Evolutionary conservation across 1,140 invertebrate species (phyloP).

Genomic region (Cyrtorhinus lividipennis): DNA sequence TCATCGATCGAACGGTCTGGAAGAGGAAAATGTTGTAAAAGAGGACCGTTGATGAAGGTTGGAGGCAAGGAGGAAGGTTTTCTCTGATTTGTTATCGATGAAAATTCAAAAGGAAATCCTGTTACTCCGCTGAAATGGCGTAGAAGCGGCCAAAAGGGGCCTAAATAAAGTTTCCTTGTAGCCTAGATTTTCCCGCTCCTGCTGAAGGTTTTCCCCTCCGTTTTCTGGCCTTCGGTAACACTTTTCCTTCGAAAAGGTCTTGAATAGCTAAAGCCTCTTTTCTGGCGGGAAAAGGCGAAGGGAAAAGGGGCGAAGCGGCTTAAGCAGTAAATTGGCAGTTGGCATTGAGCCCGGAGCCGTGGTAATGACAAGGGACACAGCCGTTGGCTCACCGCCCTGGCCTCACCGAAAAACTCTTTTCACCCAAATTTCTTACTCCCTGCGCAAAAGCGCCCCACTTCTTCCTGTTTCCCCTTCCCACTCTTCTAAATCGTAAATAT

Average conservation of each 20-base stretch:
- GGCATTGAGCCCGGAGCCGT: neutral
- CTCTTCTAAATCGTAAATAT: neutral
- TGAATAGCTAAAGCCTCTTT: conserved; percentile 4
- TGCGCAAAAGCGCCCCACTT: neutral
- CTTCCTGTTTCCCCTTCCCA: neutral
- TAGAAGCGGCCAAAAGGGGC: too few species aligned
- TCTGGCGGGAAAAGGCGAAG: neutral
- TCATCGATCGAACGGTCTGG: too few species aligned
- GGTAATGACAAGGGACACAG: conserved; percentile 6
- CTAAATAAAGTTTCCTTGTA: too few species aligned
- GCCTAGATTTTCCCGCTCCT: too few species aligned
- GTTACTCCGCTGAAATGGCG: too few species aligned
- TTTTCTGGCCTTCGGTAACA: too few species aligned
- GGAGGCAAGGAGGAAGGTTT: too few species aligned
- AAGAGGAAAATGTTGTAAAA: too few species aligned
- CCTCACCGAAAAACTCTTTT: neutral
- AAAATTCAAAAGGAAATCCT: too few species aligned
- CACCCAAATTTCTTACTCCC: neutral
- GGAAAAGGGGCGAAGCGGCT: neutral
- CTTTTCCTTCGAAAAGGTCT: neutral
- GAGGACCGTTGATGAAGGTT: too few species aligned
- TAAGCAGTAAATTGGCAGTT: conserved; percentile 4
- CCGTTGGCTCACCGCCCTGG: neutral
- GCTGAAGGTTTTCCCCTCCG: too few species aligned
- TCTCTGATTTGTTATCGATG: too few species aligned